Evolutionary conservation across 2,113 vertebrate species (phyloP).

Genomic region (Heloderma charlesbogerti): DNA sequence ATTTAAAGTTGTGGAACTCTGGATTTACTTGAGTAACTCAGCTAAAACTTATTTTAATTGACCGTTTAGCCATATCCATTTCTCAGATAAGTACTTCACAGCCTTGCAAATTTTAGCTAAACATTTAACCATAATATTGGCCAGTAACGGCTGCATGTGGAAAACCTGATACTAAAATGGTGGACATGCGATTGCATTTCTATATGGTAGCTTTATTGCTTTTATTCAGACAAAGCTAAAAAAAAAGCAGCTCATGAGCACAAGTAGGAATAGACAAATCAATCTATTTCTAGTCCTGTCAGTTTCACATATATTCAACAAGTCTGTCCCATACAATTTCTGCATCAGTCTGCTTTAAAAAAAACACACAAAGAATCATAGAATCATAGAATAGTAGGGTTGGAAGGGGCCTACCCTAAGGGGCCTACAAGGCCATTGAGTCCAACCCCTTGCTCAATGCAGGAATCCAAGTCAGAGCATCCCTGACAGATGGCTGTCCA

Average conservation of each 20-base stretch:
- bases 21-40: neutral
- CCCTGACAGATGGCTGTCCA: too few species aligned
- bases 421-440: too few species aligned
- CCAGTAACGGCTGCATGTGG: neutral
- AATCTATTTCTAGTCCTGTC: too few species aligned
- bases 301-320: too few species aligned
- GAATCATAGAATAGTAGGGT: too few species aligned
- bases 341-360: too few species aligned
- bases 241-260: neutral
- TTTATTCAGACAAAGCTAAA: neutral
- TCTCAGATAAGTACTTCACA: neutral
- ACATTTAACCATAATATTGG: neutral
- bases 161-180: neutral
- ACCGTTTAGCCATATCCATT: neutral
- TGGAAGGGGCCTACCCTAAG: too few species aligned
- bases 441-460: too few species aligned
- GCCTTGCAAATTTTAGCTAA: neutral
- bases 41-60: neutral
- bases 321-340: too few species aligned
- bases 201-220: neutral
- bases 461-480: too few species aligned
- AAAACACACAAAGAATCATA: too few species aligned
- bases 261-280: neutral
- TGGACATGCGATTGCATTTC: neutral
- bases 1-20: neutral